A percentile compares a stretch with the other conserved stretches of the same genome.
phyloP scores from a whole-genome alignment of 2,797 vertebrate genomes.

The Sciurus vulgaris region DNA sequence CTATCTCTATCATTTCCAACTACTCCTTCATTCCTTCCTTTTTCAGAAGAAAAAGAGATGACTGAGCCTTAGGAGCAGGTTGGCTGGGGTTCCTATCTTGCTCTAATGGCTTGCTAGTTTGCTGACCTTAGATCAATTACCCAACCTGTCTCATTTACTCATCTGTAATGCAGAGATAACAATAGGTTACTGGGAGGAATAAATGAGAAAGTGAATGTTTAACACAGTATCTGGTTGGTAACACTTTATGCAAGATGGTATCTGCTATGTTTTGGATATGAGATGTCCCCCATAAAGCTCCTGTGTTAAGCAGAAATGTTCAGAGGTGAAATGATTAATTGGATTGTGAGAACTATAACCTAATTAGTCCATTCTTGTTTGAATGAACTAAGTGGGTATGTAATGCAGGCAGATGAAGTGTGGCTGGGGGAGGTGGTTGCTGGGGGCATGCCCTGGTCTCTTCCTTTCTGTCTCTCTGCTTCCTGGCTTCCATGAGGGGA shows the following conservation, averaged over 20 bases:
- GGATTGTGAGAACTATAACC: no score
- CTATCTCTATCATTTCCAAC: constrained; percentile 7
- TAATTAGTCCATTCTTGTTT: no score
- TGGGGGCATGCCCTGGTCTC: no score
- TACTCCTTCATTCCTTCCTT: not conserved
- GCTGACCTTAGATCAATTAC: not conserved
- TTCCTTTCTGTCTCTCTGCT: no score
- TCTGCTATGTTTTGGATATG: not conserved
- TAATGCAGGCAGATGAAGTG: no score
- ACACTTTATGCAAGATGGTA: not conserved
- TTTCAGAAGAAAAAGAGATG: not conserved
- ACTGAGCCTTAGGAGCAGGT: not conserved
- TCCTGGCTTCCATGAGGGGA: no score
- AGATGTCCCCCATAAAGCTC: no score
- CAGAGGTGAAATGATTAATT: no score
- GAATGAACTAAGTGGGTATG: no score
- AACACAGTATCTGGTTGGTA: not conserved
- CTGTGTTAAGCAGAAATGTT: no score
- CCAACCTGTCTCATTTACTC: not conserved
- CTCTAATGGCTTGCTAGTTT: not conserved
- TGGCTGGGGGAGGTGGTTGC: no score
- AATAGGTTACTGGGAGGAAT: not conserved
- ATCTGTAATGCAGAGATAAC: not conserved
- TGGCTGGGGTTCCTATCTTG: not conserved
- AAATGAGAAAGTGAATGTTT: not conserved